These are phyloP conservation scores for Phaedon cochleariae DNA, from an alignment of 2,888 invertebrate genomes.

Conservation along the genomic window DNA sequence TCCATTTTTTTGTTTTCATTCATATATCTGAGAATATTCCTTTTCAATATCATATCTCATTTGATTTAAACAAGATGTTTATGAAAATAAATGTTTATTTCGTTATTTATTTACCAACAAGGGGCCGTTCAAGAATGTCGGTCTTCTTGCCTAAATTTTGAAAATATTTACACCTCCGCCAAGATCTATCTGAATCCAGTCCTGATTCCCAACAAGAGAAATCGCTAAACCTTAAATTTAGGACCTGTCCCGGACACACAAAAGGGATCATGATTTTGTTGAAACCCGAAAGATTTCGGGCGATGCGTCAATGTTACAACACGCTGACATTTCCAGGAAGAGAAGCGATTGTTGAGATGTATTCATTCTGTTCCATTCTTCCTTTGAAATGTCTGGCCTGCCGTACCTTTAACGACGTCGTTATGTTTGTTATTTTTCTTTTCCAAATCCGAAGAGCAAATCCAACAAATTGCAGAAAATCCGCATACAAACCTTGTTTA, in stretches of 20 bases:
- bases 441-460: conserved; percentile 48
- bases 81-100: too few species aligned
- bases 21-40: too few species aligned
- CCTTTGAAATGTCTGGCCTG: conserved; percentile 19
- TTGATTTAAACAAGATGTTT: too few species aligned
- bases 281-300: conserved; percentile 53
- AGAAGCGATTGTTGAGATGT: conserved; percentile 39
- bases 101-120: too few species aligned
- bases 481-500: conserved; percentile 34
- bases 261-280: conserved; percentile 54
- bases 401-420: conserved; percentile 49
- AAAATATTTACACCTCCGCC: too few species aligned
- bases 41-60: too few species aligned
- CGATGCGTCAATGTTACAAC: conserved; percentile 51
- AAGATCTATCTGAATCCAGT: conserved; percentile 14
- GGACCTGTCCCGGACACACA: conserved; percentile 43
- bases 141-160: too few species aligned
- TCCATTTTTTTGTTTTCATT: too few species aligned
- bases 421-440: conserved; percentile 56
- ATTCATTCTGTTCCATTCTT: conserved; percentile 30
- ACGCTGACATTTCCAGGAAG: conserved; percentile 45
- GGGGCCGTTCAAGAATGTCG: too few species aligned
- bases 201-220: conserved; percentile 16
- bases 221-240: conserved; percentile 29
- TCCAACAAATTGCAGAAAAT: conserved; percentile 48